These are phyloP conservation scores for Tachyglossus aculeatus DNA, from an alignment of 2,797 vertebrate species.

Conservation along the genomic window DNA sequence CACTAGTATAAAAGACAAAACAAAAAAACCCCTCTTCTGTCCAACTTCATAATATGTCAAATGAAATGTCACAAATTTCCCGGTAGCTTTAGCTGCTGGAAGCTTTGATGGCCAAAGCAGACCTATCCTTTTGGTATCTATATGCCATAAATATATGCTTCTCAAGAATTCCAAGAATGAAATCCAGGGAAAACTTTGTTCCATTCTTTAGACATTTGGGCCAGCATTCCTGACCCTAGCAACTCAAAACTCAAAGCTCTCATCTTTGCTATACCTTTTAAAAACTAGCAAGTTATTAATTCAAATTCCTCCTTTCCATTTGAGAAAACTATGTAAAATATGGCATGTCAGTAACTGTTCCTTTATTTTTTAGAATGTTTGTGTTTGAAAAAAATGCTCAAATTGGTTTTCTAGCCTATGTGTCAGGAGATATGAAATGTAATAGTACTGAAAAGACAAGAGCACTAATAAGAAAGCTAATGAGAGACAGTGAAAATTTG, in stretches of 20 bases:
- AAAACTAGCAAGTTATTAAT: slow-evolving; percentile 3
- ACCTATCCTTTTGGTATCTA: background rate
- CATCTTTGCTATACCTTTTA: no score
- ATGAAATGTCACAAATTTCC: no score
- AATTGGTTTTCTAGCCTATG: background rate
- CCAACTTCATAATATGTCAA: no score
- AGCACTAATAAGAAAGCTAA: slow-evolving; percentile 17
- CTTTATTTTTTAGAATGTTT: background rate
- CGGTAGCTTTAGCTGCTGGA: background rate
- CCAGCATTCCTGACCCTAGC: background rate
- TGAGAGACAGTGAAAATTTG: slow-evolving; percentile 5
- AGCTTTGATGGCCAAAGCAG: background rate
- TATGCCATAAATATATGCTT: background rate
- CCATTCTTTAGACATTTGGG: background rate
- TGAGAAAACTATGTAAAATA: background rate
- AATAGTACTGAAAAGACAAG: slow-evolving; percentile 10
- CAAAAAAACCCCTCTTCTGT: no score
- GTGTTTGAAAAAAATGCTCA: background rate
- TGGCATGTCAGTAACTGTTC: background rate
- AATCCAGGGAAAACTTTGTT: background rate
- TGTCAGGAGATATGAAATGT: background rate
- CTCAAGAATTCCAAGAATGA: no score
- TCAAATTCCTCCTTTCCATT: slow-evolving; percentile 25
- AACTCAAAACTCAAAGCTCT: no score
- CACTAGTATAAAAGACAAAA: no score